Evolutionary conservation across 37 sponge, comb jelly and placozoan species (phyloP), one percentile per base, ranked within the genome.

Genomic region (Beroe ovata): DNA sequence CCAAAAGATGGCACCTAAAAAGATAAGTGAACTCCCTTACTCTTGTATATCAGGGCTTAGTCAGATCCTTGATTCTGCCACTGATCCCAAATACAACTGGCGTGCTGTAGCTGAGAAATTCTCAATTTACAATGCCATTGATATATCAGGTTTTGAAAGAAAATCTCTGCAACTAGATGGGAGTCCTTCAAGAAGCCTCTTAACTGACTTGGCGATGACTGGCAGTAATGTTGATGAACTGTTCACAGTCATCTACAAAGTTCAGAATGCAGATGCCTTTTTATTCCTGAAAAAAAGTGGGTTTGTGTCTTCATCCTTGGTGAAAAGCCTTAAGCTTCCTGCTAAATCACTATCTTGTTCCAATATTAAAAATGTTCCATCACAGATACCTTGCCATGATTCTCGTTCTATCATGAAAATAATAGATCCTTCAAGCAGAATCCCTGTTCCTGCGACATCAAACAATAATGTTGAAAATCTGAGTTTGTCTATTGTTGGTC

Each of bases 171-270:
- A 40, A 26, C 21, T 38, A 23, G 84, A 77, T 42, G 84, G 84
- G 1, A 77, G 84, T 42, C 84, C 84, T 1, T 40, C 84, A 21
- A 77, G 84, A 25, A 42, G 54, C 25, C 38, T 77, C 38, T 23
- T 77, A 6, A 41, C 23, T 6, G 84, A 77, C 38, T 35, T 77
- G 19, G 21, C 84, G 1, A 77, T 77, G 84, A 77, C 84, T 11
- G 84, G 84, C 1, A 77, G 25, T n/a, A 77, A 77, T 40, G 22
- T 77, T 77, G 84, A 77, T 77, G 84, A 77, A 42, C 84, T 77
- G 1, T 77, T 77, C 28, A 77, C 84, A 6, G 4, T 77, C 0
- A 32, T 77, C 0, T 77, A 42, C 28, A 77, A 77, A 77, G 21
- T 77, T 23, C 42, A 42, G 33, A 77, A 77, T 23, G 3, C 6